phyloP scores from a whole-genome alignment of 2,797 vertebrate genomes.

The Phoeniculus purpureus region DNA sequence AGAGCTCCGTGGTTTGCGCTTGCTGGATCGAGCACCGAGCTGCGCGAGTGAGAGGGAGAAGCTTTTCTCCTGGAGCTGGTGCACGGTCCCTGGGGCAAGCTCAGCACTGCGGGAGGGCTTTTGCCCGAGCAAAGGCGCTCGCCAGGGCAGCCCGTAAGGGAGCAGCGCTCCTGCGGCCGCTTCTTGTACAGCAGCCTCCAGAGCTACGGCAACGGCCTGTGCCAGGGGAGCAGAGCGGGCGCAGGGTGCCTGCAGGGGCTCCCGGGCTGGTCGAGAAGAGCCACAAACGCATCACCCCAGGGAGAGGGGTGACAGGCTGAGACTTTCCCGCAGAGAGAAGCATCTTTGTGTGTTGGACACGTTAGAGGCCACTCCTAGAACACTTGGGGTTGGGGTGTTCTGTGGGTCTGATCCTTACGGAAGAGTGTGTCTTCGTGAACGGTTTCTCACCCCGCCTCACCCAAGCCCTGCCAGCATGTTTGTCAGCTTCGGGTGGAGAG shows the following conservation, averaged over 20 bases:
- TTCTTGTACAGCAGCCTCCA: neutral
- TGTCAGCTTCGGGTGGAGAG: neutral
- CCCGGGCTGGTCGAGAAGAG: neutral
- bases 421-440: neutral
- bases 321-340: neutral
- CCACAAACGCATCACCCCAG: neutral
- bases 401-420: neutral
- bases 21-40: neutral
- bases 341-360: neutral
- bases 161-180: neutral
- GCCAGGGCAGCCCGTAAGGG: rapidly evolving
- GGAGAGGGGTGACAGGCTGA: neutral
- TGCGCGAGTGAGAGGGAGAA: neutral
- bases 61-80: neutral
- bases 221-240: rapidly evolving
- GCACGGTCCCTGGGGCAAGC: rapidly evolving
- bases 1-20: neutral
- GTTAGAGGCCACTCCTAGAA: neutral
- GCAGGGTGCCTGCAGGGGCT: neutral
- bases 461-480: neutral
- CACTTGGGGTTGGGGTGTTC: neutral
- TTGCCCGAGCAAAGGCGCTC: neutral
- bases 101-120: neutral
- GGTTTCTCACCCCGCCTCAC: neutral
- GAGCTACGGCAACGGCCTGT: neutral